Percentiles rank a stretch among this genome's conserved stretches.
Evolutionary conservation across 2,888 invertebrate genomes (phyloP).

Genomic region (Taenaris catops): DNA sequence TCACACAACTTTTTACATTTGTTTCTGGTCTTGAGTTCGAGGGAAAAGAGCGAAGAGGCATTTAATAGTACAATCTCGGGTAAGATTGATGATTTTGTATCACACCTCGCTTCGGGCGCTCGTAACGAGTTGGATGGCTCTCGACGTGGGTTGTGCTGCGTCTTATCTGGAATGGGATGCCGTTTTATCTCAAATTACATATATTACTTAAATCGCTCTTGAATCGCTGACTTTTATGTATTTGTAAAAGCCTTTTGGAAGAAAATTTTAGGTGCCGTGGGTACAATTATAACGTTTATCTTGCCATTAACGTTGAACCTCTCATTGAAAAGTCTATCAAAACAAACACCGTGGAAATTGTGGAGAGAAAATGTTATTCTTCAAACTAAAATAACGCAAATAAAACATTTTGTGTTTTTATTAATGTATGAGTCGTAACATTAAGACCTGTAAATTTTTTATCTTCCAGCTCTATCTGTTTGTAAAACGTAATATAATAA

Average conservation of each 20-base stretch:
- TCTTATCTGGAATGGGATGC: slow-evolving; percentile 77
- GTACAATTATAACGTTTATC: not conserved
- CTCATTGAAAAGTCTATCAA: too few relatives aligned
- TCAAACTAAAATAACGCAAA: too few relatives aligned
- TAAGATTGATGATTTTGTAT: slow-evolving; percentile 80
- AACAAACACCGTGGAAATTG: too few relatives aligned
- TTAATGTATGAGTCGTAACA: too few relatives aligned
- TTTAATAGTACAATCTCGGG: slow-evolving; percentile 79
- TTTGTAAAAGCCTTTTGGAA: slow-evolving; percentile 37
- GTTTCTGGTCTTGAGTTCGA: slow-evolving; percentile 77
- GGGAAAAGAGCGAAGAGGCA: slow-evolving; percentile 76
- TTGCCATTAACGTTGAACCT: too few relatives aligned
- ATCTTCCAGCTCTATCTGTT: too few relatives aligned
- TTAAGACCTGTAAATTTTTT: too few relatives aligned
- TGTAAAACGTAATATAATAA: too few relatives aligned
- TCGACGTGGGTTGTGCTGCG: slow-evolving; percentile 73
- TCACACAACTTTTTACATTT: slow-evolving; percentile 81
- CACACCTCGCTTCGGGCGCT: slow-evolving; percentile 79
- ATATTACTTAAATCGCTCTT: slow-evolving; percentile 72
- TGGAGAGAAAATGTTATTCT: too few relatives aligned
- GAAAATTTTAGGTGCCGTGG: slow-evolving; percentile 19
- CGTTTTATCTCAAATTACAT: slow-evolving; percentile 79
- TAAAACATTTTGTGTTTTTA: too few relatives aligned
- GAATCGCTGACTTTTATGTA: slow-evolving; percentile 55
- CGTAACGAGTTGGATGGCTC: slow-evolving; percentile 74